A percentile compares a stretch with the other conserved stretches of the same genome.
These are phyloP conservation scores for Pachymerium ferrugineum DNA, from an alignment of 2,888 invertebrate species.

Conservation along the genomic window DNA sequence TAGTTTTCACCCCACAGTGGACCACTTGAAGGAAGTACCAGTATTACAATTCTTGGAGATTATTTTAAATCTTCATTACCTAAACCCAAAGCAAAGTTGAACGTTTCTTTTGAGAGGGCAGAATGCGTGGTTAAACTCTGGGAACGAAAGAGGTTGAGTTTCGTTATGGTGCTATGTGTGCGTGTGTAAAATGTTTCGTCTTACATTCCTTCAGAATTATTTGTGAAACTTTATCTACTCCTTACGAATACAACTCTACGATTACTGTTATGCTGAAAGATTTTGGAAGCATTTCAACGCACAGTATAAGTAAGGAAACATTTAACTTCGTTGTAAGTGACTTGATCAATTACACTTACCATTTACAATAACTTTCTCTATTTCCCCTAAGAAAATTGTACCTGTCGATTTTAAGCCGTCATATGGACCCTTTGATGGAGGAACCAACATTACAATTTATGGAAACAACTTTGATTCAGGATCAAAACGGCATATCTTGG, in stretches of 20 bases:
- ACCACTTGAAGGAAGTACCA: conserved; percentile 42
- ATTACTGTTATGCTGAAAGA: too few relatives aligned
- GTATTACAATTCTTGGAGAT: conserved; percentile 41
- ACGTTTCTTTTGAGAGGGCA: conserved; percentile 36
- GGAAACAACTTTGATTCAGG: conserved; percentile 43
- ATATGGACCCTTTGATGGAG: conserved; percentile 46
- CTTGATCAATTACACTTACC: background rate
- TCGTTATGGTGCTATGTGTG: too few relatives aligned
- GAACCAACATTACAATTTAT: conserved; percentile 44
- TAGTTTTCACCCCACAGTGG: conserved; percentile 41
- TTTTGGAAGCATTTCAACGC: too few relatives aligned
- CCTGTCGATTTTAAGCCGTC: conserved; percentile 39
- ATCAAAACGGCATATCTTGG: conserved; percentile 40
- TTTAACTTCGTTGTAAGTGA: conserved; percentile 34
- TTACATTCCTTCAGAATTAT: too few relatives aligned
- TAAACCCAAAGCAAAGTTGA: conserved; percentile 32
- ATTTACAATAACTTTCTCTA: background rate
- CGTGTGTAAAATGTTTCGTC: too few relatives aligned
- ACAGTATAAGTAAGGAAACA: too few relatives aligned
- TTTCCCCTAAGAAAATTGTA: background rate
- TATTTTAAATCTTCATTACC: conserved; percentile 40
- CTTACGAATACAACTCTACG: too few relatives aligned
- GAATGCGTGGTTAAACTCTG: conserved; percentile 33
- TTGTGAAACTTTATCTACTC: too few relatives aligned
- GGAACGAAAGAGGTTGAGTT: conserved; percentile 30